Conservation (phyloP, 2,888 invertebrate species). For the Lottia scabra region DNA sequence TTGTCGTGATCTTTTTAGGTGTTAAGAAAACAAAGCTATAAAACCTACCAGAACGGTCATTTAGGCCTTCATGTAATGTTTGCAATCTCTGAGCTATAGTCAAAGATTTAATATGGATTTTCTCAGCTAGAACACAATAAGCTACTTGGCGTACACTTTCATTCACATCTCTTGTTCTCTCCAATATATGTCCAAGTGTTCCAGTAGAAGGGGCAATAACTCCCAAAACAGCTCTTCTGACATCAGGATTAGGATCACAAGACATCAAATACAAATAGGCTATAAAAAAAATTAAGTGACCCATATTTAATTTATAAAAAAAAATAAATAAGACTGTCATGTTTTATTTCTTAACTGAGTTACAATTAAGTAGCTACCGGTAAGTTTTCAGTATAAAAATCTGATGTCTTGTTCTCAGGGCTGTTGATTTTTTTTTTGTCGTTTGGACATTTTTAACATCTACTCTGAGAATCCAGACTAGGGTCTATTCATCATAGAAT, state of each 20-base stretch:
- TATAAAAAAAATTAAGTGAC: slow-evolving; percentile 43
- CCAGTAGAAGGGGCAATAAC: slow-evolving; percentile 80
- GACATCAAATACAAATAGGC: slow-evolving; percentile 65
- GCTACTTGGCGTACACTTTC: slow-evolving; percentile 79
- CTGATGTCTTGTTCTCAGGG: no score
- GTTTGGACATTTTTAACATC: no score
- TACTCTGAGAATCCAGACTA: no score
- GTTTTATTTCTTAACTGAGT: no score
- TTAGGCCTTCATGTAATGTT: slow-evolving; percentile 76
- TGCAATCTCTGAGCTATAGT: slow-evolving; percentile 77
- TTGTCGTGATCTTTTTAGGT: no score
- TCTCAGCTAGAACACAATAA: slow-evolving; percentile 72
- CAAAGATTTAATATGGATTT: slow-evolving; percentile 74
- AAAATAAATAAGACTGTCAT: no score
- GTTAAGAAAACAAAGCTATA: slow-evolving; percentile 37
- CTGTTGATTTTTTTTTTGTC: no score
- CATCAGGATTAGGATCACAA: slow-evolving; percentile 81
- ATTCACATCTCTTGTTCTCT: slow-evolving; percentile 82
- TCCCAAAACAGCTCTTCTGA: slow-evolving; percentile 78
- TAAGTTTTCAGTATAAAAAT: no score
- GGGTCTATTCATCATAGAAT: no score
- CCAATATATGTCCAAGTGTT: slow-evolving; percentile 79
- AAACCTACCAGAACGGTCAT: slow-evolving; percentile 73
- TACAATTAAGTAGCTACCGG: no score
- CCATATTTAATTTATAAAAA: no score